Conservation (phyloP, 2,888 invertebrate species). For the Piscicola geometra region DNA sequence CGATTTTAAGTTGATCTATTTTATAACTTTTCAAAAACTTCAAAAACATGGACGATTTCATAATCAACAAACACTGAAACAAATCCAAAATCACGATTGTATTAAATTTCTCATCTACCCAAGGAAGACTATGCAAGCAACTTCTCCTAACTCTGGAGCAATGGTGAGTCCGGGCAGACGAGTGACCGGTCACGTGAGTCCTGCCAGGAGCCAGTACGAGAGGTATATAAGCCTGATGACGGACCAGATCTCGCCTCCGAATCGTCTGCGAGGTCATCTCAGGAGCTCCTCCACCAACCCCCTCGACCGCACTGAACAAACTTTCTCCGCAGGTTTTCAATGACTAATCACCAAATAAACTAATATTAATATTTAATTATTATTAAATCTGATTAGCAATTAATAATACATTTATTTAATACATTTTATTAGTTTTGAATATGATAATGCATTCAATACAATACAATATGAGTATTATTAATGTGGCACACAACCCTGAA, state of each 20-base stretch:
- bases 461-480: no score
- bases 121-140: not conserved
- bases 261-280: conserved; percentile 8
- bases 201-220: not conserved
- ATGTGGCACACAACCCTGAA: no score
- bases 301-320: not conserved
- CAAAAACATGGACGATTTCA: not conserved
- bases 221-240: not conserved
- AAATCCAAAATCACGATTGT: not conserved
- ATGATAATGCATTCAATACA: no score
- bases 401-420: no score
- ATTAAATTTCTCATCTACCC: not conserved
- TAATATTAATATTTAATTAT: no score
- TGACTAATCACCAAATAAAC: no score
- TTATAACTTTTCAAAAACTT: not conserved
- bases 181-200: not conserved
- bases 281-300: conserved; percentile 26
- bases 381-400: no score
- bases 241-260: conserved; percentile 6
- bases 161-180: not conserved
- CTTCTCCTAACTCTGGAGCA: not conserved
- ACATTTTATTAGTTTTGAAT: not conserved
- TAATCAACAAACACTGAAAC: not conserved
- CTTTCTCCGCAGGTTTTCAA: not conserved
- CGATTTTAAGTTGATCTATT: not conserved